phyloP scores from a whole-genome alignment of 2,888 invertebrate species.

The Ypsolopha scabrella region DNA sequence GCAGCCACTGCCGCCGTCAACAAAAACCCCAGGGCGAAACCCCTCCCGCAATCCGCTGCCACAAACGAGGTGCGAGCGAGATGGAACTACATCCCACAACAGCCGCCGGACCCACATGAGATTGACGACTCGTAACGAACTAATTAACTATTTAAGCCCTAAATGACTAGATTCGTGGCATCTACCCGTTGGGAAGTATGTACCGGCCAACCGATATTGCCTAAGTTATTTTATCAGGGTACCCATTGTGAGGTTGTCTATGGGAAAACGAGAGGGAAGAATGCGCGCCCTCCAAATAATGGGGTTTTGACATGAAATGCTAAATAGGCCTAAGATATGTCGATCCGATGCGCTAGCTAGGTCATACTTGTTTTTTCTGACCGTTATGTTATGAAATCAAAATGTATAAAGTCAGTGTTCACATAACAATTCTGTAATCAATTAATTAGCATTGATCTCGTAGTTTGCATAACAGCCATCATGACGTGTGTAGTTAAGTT shows the following conservation, averaged over 20 bases:
- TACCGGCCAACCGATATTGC: slow-evolving; percentile 2
- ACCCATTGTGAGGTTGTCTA: not conserved
- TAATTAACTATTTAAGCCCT: not conserved
- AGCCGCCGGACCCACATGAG: slow-evolving; percentile 60
- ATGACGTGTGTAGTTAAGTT: slow-evolving; percentile 25
- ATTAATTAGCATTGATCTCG: slow-evolving; percentile 25
- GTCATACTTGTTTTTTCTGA: too few species aligned
- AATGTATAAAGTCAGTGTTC: not conserved
- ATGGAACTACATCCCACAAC: slow-evolving; percentile 65
- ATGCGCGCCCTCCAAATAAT: not conserved
- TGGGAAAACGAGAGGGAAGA: not conserved
- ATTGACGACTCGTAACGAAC: slow-evolving; percentile 45
- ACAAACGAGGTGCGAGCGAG: slow-evolving; percentile 50
- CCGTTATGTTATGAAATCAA: not conserved
- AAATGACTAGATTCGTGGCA: not conserved
- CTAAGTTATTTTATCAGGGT: slow-evolving; percentile 2
- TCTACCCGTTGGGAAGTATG: not conserved
- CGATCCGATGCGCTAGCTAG: too few species aligned
- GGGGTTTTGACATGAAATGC: not conserved
- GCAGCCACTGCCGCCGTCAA: slow-evolving; percentile 15
- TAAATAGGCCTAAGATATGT: not conserved
- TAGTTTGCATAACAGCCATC: slow-evolving; percentile 35
- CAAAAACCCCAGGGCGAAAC: slow-evolving; percentile 14
- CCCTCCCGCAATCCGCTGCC: slow-evolving; percentile 16
- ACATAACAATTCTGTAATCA: not conserved